phyloP scores from a whole-genome alignment of 2,888 invertebrate species.

The Platycnemis pennipes region DNA sequence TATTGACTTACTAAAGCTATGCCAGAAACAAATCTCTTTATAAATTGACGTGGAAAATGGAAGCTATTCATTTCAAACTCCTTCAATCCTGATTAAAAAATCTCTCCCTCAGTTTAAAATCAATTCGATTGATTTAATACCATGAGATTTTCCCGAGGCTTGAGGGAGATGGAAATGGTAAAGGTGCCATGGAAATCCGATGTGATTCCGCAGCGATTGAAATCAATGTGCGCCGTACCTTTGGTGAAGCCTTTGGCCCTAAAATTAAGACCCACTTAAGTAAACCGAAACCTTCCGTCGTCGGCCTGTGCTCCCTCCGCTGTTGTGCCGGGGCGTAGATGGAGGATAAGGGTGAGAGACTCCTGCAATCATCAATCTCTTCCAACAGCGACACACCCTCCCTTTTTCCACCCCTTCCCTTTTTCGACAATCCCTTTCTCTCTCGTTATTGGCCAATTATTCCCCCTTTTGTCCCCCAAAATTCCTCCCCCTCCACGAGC shows the following conservation, averaged over 20 bases:
- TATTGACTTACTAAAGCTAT: too few species aligned
- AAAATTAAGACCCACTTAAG: constrained; percentile 36
- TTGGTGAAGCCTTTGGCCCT: neutral
- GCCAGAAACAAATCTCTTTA: too few species aligned
- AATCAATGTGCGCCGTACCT: neutral
- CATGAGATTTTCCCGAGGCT: neutral
- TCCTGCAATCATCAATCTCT: neutral
- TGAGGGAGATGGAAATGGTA: neutral
- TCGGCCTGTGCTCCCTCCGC: neutral
- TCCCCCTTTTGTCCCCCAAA: constrained; percentile 34
- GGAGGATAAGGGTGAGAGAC: neutral
- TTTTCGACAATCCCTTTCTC: constrained; percentile 19
- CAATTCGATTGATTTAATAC: too few species aligned
- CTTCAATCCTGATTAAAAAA: too few species aligned
- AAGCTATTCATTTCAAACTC: too few species aligned
- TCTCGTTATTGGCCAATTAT: constrained; percentile 45
- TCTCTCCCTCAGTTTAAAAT: too few species aligned
- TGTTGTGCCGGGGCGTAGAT: neutral
- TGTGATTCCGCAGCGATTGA: neutral
- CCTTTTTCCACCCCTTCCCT: neutral
- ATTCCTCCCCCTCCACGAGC: neutral
- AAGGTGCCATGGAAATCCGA: neutral
- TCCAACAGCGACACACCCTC: neutral
- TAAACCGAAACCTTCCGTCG: constrained; percentile 12
- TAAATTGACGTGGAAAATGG: too few species aligned